Conservation (phyloP, 1,140 invertebrate genomes). For the Lepidurus couesii region DNA sequence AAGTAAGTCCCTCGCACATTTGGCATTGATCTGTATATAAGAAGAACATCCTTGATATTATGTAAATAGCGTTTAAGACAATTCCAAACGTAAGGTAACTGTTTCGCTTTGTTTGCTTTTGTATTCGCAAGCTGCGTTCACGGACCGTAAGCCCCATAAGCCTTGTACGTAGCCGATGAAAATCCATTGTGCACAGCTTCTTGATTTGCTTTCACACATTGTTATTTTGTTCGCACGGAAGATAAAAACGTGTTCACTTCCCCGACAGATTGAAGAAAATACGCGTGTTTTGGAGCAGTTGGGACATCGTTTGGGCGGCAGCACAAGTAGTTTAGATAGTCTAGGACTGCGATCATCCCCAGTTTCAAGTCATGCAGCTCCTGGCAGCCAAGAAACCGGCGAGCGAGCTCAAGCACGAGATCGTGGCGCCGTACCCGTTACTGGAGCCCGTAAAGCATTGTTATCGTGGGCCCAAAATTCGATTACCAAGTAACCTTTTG, state of each 20-base stretch:
- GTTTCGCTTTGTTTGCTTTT: background rate
- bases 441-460: conserved; percentile 80
- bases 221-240: background rate
- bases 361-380: conserved; percentile 31
- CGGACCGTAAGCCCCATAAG: conserved; percentile 22
- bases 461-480: conserved; percentile 92
- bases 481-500: conserved; percentile 71
- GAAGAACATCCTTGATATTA: background rate
- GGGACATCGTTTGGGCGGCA: conserved; percentile 67
- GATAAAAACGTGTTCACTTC: conserved; percentile 8
- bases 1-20: conserved; percentile 58
- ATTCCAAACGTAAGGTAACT: background rate
- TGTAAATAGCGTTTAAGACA: background rate
- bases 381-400: conserved; percentile 50
- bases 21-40: background rate
- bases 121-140: conserved; percentile 26
- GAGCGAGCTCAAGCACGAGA: conserved; percentile 41
- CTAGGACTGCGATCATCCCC: conserved; percentile 34
- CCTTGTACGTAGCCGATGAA: background rate
- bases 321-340: conserved; percentile 67
- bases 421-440: conserved; percentile 37
- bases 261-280: conserved; percentile 87
- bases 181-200: background rate
- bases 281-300: conserved; percentile 81
- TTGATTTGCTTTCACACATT: conserved; percentile 2